These are phyloP conservation scores for Ylistrum balloti DNA, from an alignment of 1,140 invertebrate species.

Conservation along the genomic window DNA sequence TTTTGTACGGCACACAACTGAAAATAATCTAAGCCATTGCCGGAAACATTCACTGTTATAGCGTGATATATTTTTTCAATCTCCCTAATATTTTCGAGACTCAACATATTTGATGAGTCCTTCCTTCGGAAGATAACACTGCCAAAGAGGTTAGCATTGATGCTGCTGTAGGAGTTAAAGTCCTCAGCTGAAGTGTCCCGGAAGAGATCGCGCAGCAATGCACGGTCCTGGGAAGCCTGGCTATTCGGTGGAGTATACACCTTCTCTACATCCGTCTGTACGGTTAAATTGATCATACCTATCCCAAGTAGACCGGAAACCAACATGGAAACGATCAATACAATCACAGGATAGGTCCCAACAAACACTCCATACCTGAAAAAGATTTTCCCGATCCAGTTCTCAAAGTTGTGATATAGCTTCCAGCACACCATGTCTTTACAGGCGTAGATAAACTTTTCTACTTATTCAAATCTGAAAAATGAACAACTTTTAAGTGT, in stretches of 20 bases:
- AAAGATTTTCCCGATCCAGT: constrained; percentile 53
- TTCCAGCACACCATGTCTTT: not conserved
- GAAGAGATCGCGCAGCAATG: not conserved
- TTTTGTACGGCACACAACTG: constrained; percentile 55
- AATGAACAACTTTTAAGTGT: no score
- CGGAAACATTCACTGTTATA: constrained; percentile 26
- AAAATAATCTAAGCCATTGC: not conserved
- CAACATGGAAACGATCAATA: constrained; percentile 44
- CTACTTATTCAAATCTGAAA: no score
- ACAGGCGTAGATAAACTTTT: no score
- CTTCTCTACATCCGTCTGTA: constrained; percentile 46
- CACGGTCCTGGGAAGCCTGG: not conserved
- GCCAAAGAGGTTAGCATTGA: constrained; percentile 43
- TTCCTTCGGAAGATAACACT: constrained; percentile 48
- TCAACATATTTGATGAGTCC: constrained; percentile 50
- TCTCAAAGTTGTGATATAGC: constrained; percentile 44
- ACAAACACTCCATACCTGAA: constrained; percentile 55
- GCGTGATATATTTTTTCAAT: not conserved
- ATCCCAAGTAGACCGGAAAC: constrained; percentile 63
- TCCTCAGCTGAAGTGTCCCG: not conserved
- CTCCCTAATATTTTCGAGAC: not conserved
- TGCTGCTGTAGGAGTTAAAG: constrained; percentile 31
- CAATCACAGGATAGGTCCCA: constrained; percentile 54
- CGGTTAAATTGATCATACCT: constrained; percentile 62
- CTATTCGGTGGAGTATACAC: constrained; percentile 58